These are phyloP conservation scores for Sebastes cheni DNA, from an alignment of 2,797 vertebrate species.

Conservation along the genomic window DNA sequence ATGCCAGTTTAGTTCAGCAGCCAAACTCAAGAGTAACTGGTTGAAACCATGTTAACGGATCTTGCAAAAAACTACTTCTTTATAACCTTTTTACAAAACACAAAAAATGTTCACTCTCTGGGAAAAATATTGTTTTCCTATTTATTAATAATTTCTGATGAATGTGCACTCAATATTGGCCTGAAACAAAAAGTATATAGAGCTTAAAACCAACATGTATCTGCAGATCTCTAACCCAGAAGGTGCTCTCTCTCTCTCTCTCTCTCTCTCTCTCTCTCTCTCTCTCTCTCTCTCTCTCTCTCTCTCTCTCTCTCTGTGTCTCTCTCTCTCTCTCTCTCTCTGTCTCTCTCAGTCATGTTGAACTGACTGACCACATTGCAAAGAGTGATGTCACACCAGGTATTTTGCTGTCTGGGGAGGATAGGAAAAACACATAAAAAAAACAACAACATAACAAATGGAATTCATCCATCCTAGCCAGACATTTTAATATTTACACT, in stretches of 20 bases:
- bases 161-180: not conserved
- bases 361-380: not conserved
- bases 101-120: not conserved
- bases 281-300: not conserved
- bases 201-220: not conserved
- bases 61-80: not conserved
- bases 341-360: not conserved
- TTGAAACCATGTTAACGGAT: not conserved
- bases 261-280: not conserved
- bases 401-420: not conserved
- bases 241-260: not conserved
- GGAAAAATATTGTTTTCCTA: not conserved
- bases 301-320: not conserved
- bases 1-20: conserved; percentile 40
- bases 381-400: not conserved
- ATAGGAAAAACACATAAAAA: not conserved
- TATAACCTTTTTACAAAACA: not conserved
- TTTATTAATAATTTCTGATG: not conserved
- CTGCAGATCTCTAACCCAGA: not conserved
- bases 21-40: conserved; percentile 4
- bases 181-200: not conserved
- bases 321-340: not conserved
- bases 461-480: not conserved
- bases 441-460: not conserved
- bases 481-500: not conserved